A percentile compares a stretch with the other conserved stretches of the same genome.
Evolutionary conservation across 2,797 vertebrate genomes (phyloP).

Genomic region (Pantherophis vulpinus): DNA sequence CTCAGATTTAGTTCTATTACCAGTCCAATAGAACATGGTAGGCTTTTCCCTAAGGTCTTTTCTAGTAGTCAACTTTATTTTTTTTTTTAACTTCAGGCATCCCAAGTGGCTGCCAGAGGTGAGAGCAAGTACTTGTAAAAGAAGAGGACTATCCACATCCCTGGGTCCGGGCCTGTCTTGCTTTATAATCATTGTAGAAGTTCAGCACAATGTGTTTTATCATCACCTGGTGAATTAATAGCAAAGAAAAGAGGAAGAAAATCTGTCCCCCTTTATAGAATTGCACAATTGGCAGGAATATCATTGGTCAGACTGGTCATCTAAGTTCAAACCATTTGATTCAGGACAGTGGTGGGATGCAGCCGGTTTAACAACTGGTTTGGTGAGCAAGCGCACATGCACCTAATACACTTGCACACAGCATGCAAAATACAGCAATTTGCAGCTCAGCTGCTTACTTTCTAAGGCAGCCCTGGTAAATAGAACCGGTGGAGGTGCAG

Average conservation of each 20-base stretch:
- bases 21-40: not conserved
- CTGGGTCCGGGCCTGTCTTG: not conserved
- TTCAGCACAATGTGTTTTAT: not conserved
- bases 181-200: not conserved
- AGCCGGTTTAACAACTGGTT: too few species aligned
- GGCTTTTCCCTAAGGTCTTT: not conserved
- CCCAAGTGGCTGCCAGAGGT: not conserved
- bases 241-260: not conserved
- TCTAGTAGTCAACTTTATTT: too few species aligned
- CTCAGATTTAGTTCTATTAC: slow-evolving; percentile 20
- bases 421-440: too few species aligned
- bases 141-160: not conserved
- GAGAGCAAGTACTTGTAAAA: not conserved
- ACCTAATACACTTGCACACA: too few species aligned
- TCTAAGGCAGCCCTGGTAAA: too few species aligned
- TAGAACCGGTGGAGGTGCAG: too few species aligned
- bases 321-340: not conserved
- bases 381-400: accelerated
- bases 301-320: not conserved
- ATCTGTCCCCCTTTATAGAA: not conserved
- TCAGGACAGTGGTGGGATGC: not conserved
- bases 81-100: not conserved
- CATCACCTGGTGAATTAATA: not conserved
- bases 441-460: too few species aligned
- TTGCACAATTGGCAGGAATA: not conserved